These are phyloP conservation scores for Botia kubotai DNA, from an alignment of 2,797 vertebrate species.

Conservation along the genomic window DNA sequence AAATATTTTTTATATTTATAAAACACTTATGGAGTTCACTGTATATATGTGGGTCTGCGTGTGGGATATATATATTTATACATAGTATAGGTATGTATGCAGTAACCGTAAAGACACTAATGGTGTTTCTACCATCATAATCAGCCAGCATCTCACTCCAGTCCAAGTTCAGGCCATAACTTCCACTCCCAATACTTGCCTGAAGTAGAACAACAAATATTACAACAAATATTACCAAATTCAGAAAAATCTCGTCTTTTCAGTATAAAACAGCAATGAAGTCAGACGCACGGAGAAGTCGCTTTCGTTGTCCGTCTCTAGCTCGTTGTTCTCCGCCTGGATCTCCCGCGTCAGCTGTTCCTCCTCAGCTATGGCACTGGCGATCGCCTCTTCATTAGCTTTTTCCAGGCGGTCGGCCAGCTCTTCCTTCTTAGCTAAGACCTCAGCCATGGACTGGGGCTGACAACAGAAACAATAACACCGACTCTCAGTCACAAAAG, in stretches of 20 bases:
- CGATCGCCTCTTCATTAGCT: conserved; percentile 98
- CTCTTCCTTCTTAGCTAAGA: conserved; percentile 97
- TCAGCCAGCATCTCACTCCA: conserved; percentile 97
- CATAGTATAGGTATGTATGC: background rate
- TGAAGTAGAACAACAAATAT: conserved; percentile 69
- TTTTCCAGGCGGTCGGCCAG: conserved; percentile 94
- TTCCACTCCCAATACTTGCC: conserved; percentile 85
- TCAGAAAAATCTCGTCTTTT: background rate
- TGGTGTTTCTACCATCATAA: conserved; percentile 87
- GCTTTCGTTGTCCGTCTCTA: conserved; percentile 93
- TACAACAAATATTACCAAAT: background rate
- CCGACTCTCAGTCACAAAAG: conserved; percentile 53
- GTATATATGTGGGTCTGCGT: too few relatives aligned
- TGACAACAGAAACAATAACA: conserved; percentile 66
- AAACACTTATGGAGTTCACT: too few relatives aligned
- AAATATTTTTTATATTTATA: too few relatives aligned
- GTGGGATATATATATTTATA: too few relatives aligned
- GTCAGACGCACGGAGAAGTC: conserved; percentile 87
- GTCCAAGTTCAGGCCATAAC: conserved; percentile 88
- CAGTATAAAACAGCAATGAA: background rate
- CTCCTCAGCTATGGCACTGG: conserved; percentile 97
- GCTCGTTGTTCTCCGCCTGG: conserved; percentile 92
- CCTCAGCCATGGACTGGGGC: conserved; percentile 96
- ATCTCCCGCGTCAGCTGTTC: conserved; percentile 97
- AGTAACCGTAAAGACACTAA: background rate